These are phyloP conservation scores for Cossypha heuglini DNA, from an alignment of 2,797 vertebrate species.

Conservation along the genomic window DNA sequence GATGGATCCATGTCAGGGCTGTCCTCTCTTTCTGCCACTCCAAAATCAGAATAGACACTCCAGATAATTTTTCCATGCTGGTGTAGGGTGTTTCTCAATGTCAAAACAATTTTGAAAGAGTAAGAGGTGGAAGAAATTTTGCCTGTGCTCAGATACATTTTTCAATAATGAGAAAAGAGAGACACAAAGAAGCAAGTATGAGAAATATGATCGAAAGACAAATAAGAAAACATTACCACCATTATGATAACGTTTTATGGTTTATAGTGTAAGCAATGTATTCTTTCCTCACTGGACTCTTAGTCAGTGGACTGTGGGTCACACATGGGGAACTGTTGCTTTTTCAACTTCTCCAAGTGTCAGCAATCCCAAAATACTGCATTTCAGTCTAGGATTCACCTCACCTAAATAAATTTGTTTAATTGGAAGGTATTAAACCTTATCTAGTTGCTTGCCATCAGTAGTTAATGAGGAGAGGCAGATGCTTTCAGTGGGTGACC, in stretches of 20 bases:
- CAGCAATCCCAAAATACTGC: not conserved
- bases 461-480: not conserved
- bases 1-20: not conserved
- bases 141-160: not conserved
- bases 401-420: not conserved
- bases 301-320: not conserved
- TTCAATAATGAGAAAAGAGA: not conserved
- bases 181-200: not conserved
- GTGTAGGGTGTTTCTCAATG: not conserved
- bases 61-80: not conserved
- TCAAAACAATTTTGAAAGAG: not conserved
- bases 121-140: not conserved
- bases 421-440: not conserved
- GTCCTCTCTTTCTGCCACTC: not conserved
- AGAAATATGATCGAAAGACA: not conserved
- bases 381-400: not conserved
- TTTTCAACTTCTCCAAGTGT: not conserved
- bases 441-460: not conserved
- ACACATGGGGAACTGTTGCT: not conserved
- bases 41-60: not conserved
- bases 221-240: not conserved
- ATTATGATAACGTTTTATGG: not conserved
- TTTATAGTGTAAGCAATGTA: not conserved
- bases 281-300: not conserved
- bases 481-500: not conserved